Evolutionary conservation across 2,113 vertebrate species (phyloP).

Genomic region (Thunnus thynnus): DNA sequence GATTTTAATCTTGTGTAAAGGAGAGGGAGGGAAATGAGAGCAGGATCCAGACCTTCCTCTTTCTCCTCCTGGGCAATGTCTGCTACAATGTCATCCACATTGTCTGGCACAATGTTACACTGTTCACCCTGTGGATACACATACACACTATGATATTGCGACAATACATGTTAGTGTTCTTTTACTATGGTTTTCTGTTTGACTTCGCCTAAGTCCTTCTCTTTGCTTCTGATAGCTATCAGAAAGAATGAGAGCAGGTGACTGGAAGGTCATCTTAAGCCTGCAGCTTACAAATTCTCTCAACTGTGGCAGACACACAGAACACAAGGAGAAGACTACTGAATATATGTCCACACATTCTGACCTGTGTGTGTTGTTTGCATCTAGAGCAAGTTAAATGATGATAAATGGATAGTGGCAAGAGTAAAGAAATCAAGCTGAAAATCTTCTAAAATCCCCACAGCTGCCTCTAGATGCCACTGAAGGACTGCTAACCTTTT

Average conservation of each 20-base stretch:
- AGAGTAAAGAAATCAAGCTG: neutral
- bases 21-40: neutral
- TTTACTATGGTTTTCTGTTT: neutral
- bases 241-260: neutral
- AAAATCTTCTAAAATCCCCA: constrained; percentile 19
- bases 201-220: neutral
- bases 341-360: neutral
- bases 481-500: constrained; percentile 48
- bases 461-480: constrained; percentile 76
- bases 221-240: neutral
- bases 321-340: neutral
- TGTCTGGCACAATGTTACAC: constrained; percentile 98
- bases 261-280: constrained; percentile 10
- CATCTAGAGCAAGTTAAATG: neutral
- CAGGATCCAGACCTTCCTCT: constrained; percentile 91
- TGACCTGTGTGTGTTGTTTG: neutral
- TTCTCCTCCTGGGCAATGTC: constrained; percentile 98
- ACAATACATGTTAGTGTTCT: neutral
- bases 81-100: constrained; percentile 97
- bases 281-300: neutral
- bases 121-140: constrained; percentile 92
- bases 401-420: neutral
- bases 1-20: constrained; percentile 5
- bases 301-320: neutral
- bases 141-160: constrained; percentile 18